Conservation (phyloP, 2,113 vertebrate genomes). For the Hippocampus barbouri region DNA sequence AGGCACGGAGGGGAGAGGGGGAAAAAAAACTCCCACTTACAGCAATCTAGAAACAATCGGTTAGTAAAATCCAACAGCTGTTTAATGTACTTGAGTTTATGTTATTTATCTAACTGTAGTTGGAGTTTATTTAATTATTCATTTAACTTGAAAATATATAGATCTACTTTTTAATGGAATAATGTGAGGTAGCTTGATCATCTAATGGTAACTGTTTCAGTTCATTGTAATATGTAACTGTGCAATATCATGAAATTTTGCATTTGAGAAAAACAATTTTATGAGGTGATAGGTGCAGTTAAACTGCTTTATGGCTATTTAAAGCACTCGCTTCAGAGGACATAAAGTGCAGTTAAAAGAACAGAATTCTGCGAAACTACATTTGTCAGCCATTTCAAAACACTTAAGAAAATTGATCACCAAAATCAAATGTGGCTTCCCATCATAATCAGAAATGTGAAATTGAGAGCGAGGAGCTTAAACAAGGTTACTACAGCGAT, state of each 20-base stretch:
- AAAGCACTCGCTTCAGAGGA: neutral
- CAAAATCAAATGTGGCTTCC: conserved; percentile 2
- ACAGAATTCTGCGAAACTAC: neutral
- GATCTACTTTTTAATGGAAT: conserved; percentile 18
- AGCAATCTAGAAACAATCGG: conserved; percentile 91
- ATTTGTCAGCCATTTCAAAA: neutral
- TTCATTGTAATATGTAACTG: neutral
- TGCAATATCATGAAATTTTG: neutral
- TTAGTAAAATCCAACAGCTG: conserved; percentile 83
- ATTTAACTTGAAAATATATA: neutral
- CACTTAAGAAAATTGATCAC: neutral
- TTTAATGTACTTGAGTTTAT: neutral
- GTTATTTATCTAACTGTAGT: neutral
- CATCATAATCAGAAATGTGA: neutral
- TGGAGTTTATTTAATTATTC: neutral
- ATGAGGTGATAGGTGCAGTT: neutral
- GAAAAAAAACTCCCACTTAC: conserved; percentile 86
- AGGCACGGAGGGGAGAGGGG: neutral
- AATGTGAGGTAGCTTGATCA: conserved; percentile 17
- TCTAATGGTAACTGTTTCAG: conserved; percentile 1
- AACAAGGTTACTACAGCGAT: conserved; percentile 26
- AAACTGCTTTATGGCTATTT: neutral
- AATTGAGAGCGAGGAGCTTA: conserved; percentile 11
- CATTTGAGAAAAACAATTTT: neutral
- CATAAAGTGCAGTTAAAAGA: neutral